A percentile compares a stretch with the other conserved stretches of the same genome.
phyloP scores from a whole-genome alignment of 2,797 vertebrate species.

The Prionace glauca region DNA sequence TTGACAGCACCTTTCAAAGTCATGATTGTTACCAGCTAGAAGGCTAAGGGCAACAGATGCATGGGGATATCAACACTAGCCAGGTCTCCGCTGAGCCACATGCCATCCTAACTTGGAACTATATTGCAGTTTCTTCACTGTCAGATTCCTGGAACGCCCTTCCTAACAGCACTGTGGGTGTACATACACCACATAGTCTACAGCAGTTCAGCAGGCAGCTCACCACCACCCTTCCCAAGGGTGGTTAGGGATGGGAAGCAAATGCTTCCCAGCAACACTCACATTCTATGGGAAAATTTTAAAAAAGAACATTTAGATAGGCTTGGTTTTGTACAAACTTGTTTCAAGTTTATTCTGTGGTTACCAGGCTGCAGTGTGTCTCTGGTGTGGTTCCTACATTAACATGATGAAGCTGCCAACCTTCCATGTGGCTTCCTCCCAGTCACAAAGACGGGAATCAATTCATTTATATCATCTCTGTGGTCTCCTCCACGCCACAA shows the following conservation, averaged over 20 bases:
- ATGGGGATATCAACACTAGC: background rate
- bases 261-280: background rate
- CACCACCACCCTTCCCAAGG: background rate
- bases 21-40: background rate
- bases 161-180: background rate
- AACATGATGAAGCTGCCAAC: background rate
- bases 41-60: background rate
- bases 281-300: background rate
- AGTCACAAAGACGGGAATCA: background rate
- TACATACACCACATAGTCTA: background rate
- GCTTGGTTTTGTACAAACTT: background rate
- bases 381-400: constrained; percentile 20
- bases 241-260: background rate
- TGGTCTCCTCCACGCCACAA: too few species aligned
- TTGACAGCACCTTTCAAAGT: background rate
- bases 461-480: background rate
- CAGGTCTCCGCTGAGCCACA: background rate
- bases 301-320: background rate
- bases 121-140: background rate
- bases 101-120: background rate
- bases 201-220: background rate
- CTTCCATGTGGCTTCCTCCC: constrained; percentile 20
- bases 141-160: background rate
- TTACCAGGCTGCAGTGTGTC: background rate
- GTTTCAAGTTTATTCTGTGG: constrained; percentile 13